A percentile compares a stretch with the other conserved stretches of the same genome.
phyloP scores from a whole-genome alignment of 1,140 invertebrate genomes.

The Oscheius sp. region DNA sequence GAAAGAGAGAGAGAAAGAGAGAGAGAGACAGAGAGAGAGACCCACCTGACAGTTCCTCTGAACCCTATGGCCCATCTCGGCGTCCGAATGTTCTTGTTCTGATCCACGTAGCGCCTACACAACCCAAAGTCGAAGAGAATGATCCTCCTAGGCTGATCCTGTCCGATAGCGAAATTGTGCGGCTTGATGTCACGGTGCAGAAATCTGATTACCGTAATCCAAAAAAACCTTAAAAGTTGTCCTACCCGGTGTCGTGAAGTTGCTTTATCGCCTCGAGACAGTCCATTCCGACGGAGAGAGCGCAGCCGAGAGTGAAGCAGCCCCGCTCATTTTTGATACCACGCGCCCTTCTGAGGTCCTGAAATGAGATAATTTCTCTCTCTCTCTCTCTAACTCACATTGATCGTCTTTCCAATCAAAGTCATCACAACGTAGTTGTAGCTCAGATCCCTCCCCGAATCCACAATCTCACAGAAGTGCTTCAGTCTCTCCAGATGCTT shows the following conservation, averaged over 20 bases:
- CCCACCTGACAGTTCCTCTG: conserved; percentile 18
- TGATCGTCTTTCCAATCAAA: conserved; percentile 13
- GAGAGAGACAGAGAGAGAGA: too few species aligned
- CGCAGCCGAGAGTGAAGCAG: conserved; percentile 3
- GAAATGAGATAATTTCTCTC: neutral
- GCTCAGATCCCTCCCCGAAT: neutral
- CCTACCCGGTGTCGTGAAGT: conserved; percentile 4
- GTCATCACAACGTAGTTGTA: conserved; percentile 26
- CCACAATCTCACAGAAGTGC: conserved; percentile 9
- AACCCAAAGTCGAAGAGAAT: conserved; percentile 35
- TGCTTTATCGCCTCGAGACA: conserved; percentile 11
- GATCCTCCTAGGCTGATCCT: conserved; percentile 14
- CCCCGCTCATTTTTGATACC: neutral
- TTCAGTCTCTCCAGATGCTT: too few species aligned
- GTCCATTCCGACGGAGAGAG: conserved; percentile 13
- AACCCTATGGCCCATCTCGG: conserved; percentile 24
- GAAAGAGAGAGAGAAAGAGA: too few species aligned
- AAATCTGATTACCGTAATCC: conserved; percentile 9
- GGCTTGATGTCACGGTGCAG: conserved; percentile 36
- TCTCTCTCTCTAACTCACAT: conserved; percentile 1
- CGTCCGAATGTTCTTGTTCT: conserved; percentile 1
- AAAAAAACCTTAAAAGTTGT: neutral
- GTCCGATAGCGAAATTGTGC: conserved; percentile 19
- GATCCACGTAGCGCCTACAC: conserved; percentile 29
- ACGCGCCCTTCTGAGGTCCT: neutral